Evolutionary conservation across 92 coral and sea anemone species (phyloP).

Genomic region (Muricea muricata): DNA sequence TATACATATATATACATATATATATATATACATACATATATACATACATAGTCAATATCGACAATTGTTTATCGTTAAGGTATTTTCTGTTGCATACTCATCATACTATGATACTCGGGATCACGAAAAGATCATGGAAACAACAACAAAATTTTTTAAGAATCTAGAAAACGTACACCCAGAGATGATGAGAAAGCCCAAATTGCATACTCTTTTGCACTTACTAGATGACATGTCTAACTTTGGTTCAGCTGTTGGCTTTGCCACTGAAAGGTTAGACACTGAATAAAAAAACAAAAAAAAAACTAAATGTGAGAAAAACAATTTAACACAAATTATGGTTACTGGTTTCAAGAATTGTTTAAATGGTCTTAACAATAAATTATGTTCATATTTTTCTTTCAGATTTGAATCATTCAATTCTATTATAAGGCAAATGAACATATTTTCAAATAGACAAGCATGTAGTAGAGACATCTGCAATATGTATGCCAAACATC

Average conservation of each 20-base stretch:
- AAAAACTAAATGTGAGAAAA: no score
- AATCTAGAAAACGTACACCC: neutral
- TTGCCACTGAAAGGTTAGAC: conserved; percentile 23
- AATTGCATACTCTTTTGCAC: neutral
- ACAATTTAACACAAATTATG: no score
- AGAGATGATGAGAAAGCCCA: neutral
- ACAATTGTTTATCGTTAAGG: neutral
- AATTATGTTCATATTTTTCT: neutral
- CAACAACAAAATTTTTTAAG: neutral
- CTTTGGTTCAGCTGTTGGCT: conserved; percentile 7
- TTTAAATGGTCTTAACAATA: no score
- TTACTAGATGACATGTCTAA: neutral
- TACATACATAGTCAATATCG: no score
- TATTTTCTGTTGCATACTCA: conserved; percentile 18
- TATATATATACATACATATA: no score
- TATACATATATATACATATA: no score
- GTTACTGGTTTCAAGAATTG: no score
- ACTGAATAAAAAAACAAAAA: neutral
- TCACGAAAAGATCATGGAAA: neutral
- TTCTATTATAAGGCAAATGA: neutral
- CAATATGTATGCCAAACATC: neutral
- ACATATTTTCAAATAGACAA: neutral
- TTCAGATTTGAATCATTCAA: conserved; percentile 1
- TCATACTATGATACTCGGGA: conserved; percentile 1
- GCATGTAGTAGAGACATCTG: conserved; percentile 17